These are phyloP conservation scores for Lordiphosa fenestrarum DNA, from an alignment of 2,888 invertebrate species.

Conservation along the genomic window DNA sequence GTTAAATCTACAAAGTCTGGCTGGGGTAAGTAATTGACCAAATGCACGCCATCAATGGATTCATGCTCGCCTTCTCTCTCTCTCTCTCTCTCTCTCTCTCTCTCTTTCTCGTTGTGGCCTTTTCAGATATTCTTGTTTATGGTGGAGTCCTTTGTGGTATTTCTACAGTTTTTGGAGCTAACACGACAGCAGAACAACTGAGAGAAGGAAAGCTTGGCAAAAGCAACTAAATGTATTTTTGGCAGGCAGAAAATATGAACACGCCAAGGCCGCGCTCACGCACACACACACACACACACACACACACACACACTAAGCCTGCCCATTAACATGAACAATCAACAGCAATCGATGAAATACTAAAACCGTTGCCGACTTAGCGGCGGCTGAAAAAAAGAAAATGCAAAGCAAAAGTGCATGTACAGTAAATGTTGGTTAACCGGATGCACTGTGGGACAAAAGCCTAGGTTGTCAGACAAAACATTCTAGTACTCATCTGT, in stretches of 20 bases:
- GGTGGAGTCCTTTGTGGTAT: conserved; percentile 51
- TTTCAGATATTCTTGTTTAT: conserved; percentile 60
- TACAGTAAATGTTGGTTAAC: too few species aligned
- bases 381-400: too few species aligned
- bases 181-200: conserved; percentile 20
- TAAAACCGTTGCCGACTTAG: too few species aligned
- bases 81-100: too few species aligned
- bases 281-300: conserved; percentile 8
- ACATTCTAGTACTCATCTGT: too few species aligned
- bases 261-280: conserved; percentile 36
- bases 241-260: conserved; percentile 30
- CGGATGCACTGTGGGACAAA: too few species aligned
- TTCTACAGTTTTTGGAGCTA: conserved; percentile 50
- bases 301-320: not conserved
- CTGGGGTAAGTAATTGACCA: conserved; percentile 28
- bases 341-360: not conserved
- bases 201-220: not conserved
- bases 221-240: conserved; percentile 7
- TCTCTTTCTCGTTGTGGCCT: not conserved
- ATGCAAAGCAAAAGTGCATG: too few species aligned
- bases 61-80: too few species aligned
- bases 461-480: too few species aligned
- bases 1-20: conserved; percentile 53
- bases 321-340: not conserved
- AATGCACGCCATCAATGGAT: not conserved